Base-by-base conservation (phyloP, 2,888 invertebrate species). In the Cryptophagus acutangulus region DNA sequence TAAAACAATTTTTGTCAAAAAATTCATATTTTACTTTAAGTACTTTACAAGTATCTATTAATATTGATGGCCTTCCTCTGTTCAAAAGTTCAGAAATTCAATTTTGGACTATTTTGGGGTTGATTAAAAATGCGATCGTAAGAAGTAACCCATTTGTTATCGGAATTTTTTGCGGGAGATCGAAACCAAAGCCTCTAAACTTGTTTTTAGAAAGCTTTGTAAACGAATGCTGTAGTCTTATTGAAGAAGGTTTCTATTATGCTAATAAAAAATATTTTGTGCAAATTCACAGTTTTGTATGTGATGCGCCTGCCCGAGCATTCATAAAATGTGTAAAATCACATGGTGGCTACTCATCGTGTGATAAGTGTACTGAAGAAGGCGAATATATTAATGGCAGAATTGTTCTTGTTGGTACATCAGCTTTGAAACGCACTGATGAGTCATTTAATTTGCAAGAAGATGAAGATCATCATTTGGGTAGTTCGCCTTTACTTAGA, bases 261-360 rank as follows among this genome's bases (percentile, higher is more conserved):
- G 3, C 41, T 10, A 24, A 18, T 33, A 39, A 28, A 15, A 41
- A 26, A 25, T 40, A 28, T 36, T 29, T n/a, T 16, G 26, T 51
- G 28, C 13, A 34, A 24, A 37, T 54, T 14, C 35, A 38, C 26
- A 38, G 46, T 17, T 45, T 54, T 33, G 25, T 42, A 24, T 52
- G 52, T 38, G 54, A 52, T 45, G 40, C 48, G 17, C 52, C 49
- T 15, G 52, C 55, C 5, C 26, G 45, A 38, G 17, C 48, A 13
- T 52, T 37, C 28, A 26, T 54, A 6, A 54, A 50, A 38, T 38
- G 43, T 40, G 37, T 42, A 17, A 49, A 51, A 38, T 13, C 26
- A 9, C 46, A 50, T 33, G 39, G 25, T 13, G 49, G 47, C 3
- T 52, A 48, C 37, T 49, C 35, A 35, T 42, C 42, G 13, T 52